Evolutionary conservation across 1,140 invertebrate genomes (phyloP), one percentile per base, ranked within the genome.

Genomic region (Drosophila trapezifrons): DNA sequence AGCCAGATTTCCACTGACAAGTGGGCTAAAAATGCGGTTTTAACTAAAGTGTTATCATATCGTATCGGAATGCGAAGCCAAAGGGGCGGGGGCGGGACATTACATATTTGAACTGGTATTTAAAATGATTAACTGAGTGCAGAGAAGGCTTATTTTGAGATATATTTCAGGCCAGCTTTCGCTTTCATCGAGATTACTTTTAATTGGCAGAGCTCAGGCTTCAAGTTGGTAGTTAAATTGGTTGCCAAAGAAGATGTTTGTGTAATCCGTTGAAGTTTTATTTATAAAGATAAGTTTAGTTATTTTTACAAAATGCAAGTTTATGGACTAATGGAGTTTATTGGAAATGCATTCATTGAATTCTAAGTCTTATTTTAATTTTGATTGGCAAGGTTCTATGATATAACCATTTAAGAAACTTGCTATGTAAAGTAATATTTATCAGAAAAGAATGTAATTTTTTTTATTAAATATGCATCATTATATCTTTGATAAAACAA

Each of bases 31-130:
- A 76, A 55, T 51, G 54, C n/a, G 38, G 51, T 58, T 29, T 18
- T 76, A 55, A 77, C 29, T 22, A 67, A 55, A 69, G 43, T 54
- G 45, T 45, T 49, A 37, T 38, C 32, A 37, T 59, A 42, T 60
- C 18, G 35, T 5, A 27, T 40, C 13, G 32, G 32, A 55, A 62
- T 62, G 51, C 20, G 25, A 40, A 38, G n/a, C 18, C 18, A 35
- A 37, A 8, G 49, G 17, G 51, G 59, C 18, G 52, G 51, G 15
- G 29, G 29, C 29, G 29, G 20, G 9, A 40, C 18, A 29, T 29
- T 18, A 42, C 37, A 22, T 4, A 42, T 9, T 40, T 22, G 7
- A 58, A 4, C 52, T 27, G 59, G 17, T 59, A 29, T 29, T 22
- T 42, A 20, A 42, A 63, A 22, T 32, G 37, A 10, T 59, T 13